Conservation (phyloP, 2,797 vertebrate species). For the Crocidura indochinensis region DNA sequence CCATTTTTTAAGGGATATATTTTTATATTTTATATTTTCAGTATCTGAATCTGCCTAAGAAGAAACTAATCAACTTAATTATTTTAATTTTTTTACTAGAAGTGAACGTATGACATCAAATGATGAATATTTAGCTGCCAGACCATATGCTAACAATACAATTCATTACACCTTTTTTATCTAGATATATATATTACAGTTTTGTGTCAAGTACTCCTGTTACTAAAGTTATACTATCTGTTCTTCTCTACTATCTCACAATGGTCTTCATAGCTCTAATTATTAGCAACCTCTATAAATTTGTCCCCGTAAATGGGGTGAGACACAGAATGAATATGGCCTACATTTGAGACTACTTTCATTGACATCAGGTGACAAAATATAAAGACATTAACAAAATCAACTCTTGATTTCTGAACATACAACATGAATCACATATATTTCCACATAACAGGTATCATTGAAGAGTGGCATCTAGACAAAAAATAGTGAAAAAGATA, state of each 20-base stretch:
- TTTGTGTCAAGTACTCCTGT: background rate
- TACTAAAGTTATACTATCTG: background rate
- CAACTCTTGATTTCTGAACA: background rate
- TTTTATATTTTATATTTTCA: background rate
- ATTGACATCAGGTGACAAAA: background rate
- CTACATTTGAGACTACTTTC: background rate
- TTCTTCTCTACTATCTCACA: too few relatives aligned
- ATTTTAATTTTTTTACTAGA: background rate
- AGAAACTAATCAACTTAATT: slow-evolving; percentile 13
- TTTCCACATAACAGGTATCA: background rate
- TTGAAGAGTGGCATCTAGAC: too few relatives aligned
- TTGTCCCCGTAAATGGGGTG: background rate
- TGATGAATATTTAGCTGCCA: background rate
- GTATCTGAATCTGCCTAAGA: background rate
- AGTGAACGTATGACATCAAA: background rate
- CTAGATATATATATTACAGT: background rate
- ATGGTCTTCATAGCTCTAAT: too few relatives aligned
- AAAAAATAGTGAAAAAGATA: background rate
- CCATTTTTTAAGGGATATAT: too few relatives aligned
- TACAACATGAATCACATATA: background rate
- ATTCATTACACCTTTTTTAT: background rate
- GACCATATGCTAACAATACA: background rate
- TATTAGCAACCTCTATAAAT: too few relatives aligned
- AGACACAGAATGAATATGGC: background rate
- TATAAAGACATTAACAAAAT: background rate